A percentile compares a stretch with the other conserved stretches of the same genome.
phyloP scores from a whole-genome alignment of 2,113 vertebrate species.

The Blennius ocellaris region DNA sequence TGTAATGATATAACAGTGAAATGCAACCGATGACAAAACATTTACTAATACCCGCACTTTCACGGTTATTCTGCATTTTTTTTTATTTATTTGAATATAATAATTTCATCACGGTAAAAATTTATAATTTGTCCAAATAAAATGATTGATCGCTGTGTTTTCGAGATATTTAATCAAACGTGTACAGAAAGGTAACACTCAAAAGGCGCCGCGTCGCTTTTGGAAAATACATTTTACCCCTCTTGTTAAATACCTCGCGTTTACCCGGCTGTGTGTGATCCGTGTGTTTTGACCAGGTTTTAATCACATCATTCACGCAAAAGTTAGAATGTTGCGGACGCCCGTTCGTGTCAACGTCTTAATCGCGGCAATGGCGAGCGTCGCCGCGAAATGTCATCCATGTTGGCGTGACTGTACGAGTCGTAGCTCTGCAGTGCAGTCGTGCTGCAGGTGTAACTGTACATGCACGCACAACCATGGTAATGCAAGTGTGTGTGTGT shows the following conservation, averaged over 20 bases:
- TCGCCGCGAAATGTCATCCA: slow-evolving; percentile 75
- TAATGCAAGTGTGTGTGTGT: slow-evolving; percentile 6
- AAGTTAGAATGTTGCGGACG: slow-evolving; percentile 12
- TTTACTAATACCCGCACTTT: no score
- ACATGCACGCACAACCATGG: slow-evolving; percentile 48
- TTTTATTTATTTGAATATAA: no score
- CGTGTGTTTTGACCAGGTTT: slow-evolving; percentile 56
- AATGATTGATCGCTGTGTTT: no score
- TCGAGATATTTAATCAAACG: no score
- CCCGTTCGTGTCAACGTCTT: slow-evolving; percentile 33
- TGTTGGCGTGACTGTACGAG: slow-evolving; percentile 57
- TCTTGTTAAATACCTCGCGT: slow-evolving; percentile 20
- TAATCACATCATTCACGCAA: slow-evolving; percentile 51
- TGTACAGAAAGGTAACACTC: neutral
- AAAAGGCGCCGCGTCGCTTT: neutral
- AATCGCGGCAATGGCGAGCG: slow-evolving; percentile 46
- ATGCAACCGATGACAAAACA: no score
- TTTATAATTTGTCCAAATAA: no score
- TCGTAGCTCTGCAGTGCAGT: slow-evolving; percentile 67
- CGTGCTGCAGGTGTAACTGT: slow-evolving; percentile 53
- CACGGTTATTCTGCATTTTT: no score
- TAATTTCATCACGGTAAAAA: no score
- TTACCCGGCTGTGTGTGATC: slow-evolving; percentile 54
- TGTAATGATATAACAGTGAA: no score
- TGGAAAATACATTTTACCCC: neutral